Conservation (phyloP, 2,888 invertebrate species). For the Drosophila nr. medialis region DNA sequence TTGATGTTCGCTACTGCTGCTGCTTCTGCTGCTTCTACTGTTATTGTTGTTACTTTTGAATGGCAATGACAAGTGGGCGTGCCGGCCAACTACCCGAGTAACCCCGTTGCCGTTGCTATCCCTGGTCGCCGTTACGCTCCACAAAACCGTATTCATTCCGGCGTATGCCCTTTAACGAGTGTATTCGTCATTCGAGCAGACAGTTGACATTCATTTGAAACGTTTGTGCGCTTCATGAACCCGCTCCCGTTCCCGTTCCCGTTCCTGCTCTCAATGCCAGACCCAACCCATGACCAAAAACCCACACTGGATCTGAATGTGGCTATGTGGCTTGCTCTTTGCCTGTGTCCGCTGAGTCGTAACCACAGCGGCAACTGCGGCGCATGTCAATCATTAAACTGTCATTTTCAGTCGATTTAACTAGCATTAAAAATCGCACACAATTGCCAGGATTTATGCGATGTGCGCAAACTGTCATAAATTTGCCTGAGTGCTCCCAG, state of each 20-base stretch:
- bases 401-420: slow-evolving; percentile 82
- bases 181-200: slow-evolving; percentile 77
- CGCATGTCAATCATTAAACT: slow-evolving; percentile 81
- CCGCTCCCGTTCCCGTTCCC: slow-evolving; percentile 23
- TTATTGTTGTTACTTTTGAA: slow-evolving; percentile 30
- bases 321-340: neutral
- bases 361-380: slow-evolving; percentile 64
- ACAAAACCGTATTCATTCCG: slow-evolving; percentile 72
- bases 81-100: slow-evolving; percentile 60
- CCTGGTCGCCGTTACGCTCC: slow-evolving; percentile 63
- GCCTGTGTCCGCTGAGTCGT: slow-evolving; percentile 43
- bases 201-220: slow-evolving; percentile 79
- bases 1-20: slow-evolving; percentile 36
- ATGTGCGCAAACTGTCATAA: slow-evolving; percentile 77
- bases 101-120: slow-evolving; percentile 32
- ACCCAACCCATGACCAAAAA: neutral
- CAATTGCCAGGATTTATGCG: slow-evolving; percentile 80
- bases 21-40: slow-evolving; percentile 25
- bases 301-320: slow-evolving; percentile 6
- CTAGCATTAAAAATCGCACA: slow-evolving; percentile 81
- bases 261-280: neutral
- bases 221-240: slow-evolving; percentile 64
- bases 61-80: slow-evolving; percentile 76
- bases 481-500: slow-evolving; percentile 60
- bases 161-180: slow-evolving; percentile 77